Percentiles rank a stretch among this genome's conserved stretches.
Conservation (phyloP, 1,140 invertebrate species). For the Drosophila tani region DNA sequence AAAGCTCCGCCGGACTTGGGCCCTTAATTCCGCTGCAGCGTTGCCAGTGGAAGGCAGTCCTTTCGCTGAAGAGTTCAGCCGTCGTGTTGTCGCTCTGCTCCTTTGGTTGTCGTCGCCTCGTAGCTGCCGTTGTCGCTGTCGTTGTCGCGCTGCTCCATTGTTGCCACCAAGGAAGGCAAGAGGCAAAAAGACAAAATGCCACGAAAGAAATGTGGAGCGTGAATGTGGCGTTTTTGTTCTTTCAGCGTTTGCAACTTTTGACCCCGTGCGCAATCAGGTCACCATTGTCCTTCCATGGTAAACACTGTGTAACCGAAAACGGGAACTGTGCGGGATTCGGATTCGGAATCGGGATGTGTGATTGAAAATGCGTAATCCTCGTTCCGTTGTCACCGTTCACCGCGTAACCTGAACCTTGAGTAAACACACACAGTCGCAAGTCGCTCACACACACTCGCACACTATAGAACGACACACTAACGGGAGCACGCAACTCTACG, state of each 20-base stretch:
- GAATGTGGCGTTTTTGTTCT: slow-evolving; percentile 47
- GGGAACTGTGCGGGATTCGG: slow-evolving; percentile 16
- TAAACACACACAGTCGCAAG: slow-evolving; percentile 62
- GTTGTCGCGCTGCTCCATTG: slow-evolving; percentile 45
- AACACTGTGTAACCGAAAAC: slow-evolving; percentile 32
- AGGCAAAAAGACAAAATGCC: slow-evolving; percentile 60
- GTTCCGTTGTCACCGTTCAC: slow-evolving; percentile 50
- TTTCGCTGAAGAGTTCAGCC: slow-evolving; percentile 82
- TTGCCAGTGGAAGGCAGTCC: slow-evolving; percentile 77
- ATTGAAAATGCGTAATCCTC: slow-evolving; percentile 79
- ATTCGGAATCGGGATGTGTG: slow-evolving; percentile 32
- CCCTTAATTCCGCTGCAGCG: slow-evolving; percentile 66
- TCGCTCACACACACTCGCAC: slow-evolving; percentile 26
- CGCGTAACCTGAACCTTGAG: slow-evolving; percentile 79
- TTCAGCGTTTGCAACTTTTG: slow-evolving; percentile 72
- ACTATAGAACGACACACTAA: slow-evolving; percentile 4
- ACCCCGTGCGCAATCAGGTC: slow-evolving; percentile 75
- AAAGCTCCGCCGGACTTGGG: slow-evolving; percentile 38
- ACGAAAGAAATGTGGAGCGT: slow-evolving; percentile 69
- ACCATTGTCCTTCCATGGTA: slow-evolving; percentile 46
- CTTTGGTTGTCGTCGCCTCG: slow-evolving; percentile 43
- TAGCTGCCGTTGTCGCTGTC: slow-evolving; percentile 39
- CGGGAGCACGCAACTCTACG: slow-evolving; percentile 64
- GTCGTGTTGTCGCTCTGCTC: slow-evolving; percentile 56
- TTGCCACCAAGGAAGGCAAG: slow-evolving; percentile 36